Evolutionary conservation across 2,797 vertebrate species (phyloP).

Genomic region (Sebastes flavidus): DNA sequence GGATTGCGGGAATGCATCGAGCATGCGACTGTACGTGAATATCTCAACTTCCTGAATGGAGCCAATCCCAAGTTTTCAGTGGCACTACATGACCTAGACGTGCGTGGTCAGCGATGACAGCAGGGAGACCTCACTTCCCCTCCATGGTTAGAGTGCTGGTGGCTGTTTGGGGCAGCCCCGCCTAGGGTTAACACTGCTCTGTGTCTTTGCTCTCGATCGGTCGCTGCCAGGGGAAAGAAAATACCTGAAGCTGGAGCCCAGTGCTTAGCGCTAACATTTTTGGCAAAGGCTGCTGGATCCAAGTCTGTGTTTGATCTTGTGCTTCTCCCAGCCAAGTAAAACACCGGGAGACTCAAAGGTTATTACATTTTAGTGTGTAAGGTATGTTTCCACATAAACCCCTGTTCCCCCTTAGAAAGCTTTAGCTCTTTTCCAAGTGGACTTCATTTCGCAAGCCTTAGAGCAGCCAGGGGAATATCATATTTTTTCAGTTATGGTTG

Average conservation of each 20-base stretch:
- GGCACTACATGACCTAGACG: conserved; percentile 34
- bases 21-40: not conserved
- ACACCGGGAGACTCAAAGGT: conserved; percentile 83
- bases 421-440: conserved; percentile 75
- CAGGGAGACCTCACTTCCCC: conserved; percentile 63
- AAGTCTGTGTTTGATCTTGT: conserved; percentile 83
- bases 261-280: conserved; percentile 81
- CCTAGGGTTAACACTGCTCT: conserved; percentile 72
- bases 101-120: conserved; percentile 49
- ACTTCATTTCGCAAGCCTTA: conserved; percentile 76
- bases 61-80: conserved; percentile 23
- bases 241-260: conserved; percentile 81
- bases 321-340: conserved; percentile 81
- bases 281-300: conserved; percentile 82
- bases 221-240: conserved; percentile 82
- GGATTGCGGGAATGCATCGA: conserved; percentile 6
- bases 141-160: conserved; percentile 33
- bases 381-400: conserved; percentile 85
- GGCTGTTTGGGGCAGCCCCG: conserved; percentile 53
- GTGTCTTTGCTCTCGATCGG: conserved; percentile 52
- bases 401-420: conserved; percentile 75
- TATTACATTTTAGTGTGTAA: conserved; percentile 85
- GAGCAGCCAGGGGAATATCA: conserved; percentile 72
- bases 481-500: conserved; percentile 71
- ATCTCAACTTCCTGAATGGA: conserved; percentile 24